Base-by-base conservation (phyloP, 2,888 invertebrate species). In the Stenodema calcarata region DNA sequence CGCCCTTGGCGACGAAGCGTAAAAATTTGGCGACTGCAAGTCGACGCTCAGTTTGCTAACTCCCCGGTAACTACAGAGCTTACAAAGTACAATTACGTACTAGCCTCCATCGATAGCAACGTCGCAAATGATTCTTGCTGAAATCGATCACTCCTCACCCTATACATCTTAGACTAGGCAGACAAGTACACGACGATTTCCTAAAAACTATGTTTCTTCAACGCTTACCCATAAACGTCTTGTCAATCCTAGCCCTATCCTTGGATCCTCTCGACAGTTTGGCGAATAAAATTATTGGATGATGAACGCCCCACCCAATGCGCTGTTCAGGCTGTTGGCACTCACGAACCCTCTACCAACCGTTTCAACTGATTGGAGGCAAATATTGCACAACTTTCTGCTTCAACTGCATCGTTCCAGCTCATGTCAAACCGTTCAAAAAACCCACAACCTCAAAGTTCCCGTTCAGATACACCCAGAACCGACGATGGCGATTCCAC, bases 281-380 rank as follows among this genome's bases (percentile, higher is more conserved):
- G n/a, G 84, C 75, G 7, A 75, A 84, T 14, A 84, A 84, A 47
- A 54, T 84, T 50, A 27, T 42, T 27, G 84, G 75, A 47, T n/a
- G n/a, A n/a, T n/a, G 27, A 23, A 7, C n/a, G 44, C 2, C 84
- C 75, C 14, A 12, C 18, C 16, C 79, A 79, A 28, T 79, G 6
- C 14, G 14, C 18, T 6, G 62, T 82, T 7, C 30, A 82, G 1
- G n/a, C 81, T 23, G 41, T 82, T 11, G 3, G n/a, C n/a, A 0
- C 28, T 41, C 18, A 27, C 28, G 81, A 30, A 0, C 16, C 69
- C 7, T 28, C 16, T 69, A 62, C 27, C 81, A 35, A 82, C 62
- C 69, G 69, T 41, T 69, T 18, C 2, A 9, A 1, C 9, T 16
- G 62, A 0, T 16, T 82, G 1, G 69, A 82, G 62, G 35, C 69